Evolutionary conservation across 2,888 invertebrate species (phyloP), one percentile per base, ranked within the genome.

Genomic region (Isoperla grammatica): DNA sequence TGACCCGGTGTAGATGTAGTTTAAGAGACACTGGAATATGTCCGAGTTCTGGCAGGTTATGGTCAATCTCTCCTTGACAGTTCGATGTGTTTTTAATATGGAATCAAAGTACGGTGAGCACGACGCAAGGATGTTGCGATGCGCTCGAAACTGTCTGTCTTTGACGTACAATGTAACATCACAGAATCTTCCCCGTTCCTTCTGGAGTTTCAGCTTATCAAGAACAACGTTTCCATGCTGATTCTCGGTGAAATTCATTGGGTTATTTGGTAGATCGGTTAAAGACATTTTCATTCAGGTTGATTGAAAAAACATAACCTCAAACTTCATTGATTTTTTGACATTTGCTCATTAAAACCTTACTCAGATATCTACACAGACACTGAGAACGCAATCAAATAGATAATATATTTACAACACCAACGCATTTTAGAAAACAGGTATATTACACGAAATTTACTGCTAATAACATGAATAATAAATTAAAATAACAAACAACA

Each of bases 101-200:
- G 82, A 79, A 68, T 83, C 83, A 68, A 85, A 82, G 70, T 82
- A 83, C 1, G 84, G 83, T 59, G 83, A 83, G 70, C 80, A 81
- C 11, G 82, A 79, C 1, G 84, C 82, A 56, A 85, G 71, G 57
- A 85, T 80, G 71, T 79, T 81, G 46, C 83, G 76, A 71, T 85
- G 85, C 12, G 82, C 82, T 65, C 77, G 76, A 65, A 83, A 79
- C 63, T 79, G 75, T 66, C 76, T 77, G 54, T 79, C 81, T 67
- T 81, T 78, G 8, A 84, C 81, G 66, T 80, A 77, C 9, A 85
- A 73, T 9, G 80, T 77, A 9, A 83, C 75, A 71, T 84, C 83
- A 71, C 83, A 83, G 70, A 82, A 82, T 64, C 80, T 74, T 61
- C 79, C 81, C 37, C 75, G 74, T 64, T 80, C 79, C 62, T 81